A percentile compares a stretch with the other conserved stretches of the same genome.
These are phyloP conservation scores for Junonia oenone DNA, from an alignment of 2,888 invertebrate species.

Conservation along the genomic window DNA sequence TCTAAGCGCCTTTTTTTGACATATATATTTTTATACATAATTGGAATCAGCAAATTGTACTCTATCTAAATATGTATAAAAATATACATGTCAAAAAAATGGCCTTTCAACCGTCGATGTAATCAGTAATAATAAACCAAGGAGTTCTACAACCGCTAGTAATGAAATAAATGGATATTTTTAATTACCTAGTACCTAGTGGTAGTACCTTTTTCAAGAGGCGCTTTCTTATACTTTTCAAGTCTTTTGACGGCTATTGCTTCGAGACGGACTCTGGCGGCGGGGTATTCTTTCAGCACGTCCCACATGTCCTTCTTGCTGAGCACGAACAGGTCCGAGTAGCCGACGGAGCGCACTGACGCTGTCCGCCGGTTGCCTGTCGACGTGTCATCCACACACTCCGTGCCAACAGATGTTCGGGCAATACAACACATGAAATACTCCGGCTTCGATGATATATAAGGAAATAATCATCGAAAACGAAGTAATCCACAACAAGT, in stretches of 20 bases:
- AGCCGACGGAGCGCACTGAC: conserved; percentile 98
- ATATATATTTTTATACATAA: too few relatives aligned
- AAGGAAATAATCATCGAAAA: conserved; percentile 8
- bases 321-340: conserved; percentile 98
- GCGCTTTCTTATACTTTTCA: conserved; percentile 97
- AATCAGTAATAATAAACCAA: too few relatives aligned
- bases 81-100: too few relatives aligned
- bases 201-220: conserved; percentile 88
- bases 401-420: conserved; percentile 73
- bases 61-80: too few relatives aligned
- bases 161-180: neutral
- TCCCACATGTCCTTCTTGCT: conserved; percentile 99
- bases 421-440: conserved; percentile 44
- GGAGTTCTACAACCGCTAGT: too few relatives aligned
- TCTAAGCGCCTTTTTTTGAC: too few relatives aligned
- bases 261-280: conserved; percentile 95
- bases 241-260: conserved; percentile 98
- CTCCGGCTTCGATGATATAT: conserved; percentile 41
- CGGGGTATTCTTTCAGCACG: conserved; percentile 96
- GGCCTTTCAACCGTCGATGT: too few relatives aligned
- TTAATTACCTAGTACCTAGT: conserved; percentile 47
- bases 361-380: conserved; percentile 98
- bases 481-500: conserved; percentile 19
- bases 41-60: too few relatives aligned
- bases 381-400: conserved; percentile 80